These are phyloP conservation scores for Amphilophus citrinellus DNA, from an alignment of 2,113 vertebrate genomes.

Conservation along the genomic window DNA sequence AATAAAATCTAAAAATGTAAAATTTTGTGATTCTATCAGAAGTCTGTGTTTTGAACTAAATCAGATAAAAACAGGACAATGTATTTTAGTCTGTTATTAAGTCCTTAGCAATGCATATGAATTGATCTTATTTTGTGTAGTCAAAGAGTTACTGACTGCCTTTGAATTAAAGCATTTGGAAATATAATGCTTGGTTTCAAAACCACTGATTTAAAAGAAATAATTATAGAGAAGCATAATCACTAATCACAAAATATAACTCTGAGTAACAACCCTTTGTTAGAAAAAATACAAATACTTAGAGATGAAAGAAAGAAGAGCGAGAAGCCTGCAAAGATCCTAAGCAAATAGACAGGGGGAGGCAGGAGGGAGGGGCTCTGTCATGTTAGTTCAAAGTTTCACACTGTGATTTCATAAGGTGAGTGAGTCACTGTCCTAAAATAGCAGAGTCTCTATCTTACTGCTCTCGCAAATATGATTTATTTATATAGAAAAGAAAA, in stretches of 20 bases:
- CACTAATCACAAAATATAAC: background rate
- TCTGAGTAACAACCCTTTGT: background rate
- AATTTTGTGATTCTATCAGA: background rate
- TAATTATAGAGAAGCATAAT: background rate
- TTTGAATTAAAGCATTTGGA: background rate
- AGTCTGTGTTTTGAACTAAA: background rate
- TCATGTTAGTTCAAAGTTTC: constrained; percentile 30
- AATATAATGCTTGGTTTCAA: background rate
- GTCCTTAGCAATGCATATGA: background rate
- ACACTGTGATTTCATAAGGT: constrained; percentile 70
- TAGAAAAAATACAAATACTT: background rate
- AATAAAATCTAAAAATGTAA: background rate
- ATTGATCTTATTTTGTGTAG: background rate
- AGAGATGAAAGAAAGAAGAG: constrained; percentile 13
- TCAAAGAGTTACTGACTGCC: background rate
- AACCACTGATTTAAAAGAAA: background rate
- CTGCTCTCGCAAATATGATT: constrained; percentile 59
- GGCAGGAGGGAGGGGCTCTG: constrained; percentile 7
- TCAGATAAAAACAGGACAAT: background rate
- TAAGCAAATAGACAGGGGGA: constrained; percentile 1
- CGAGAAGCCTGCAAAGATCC: constrained; percentile 12
- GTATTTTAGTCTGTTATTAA: background rate
- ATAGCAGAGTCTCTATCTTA: constrained; percentile 60
- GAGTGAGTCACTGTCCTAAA: constrained; percentile 50
- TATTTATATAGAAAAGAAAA: constrained; percentile 65